These are phyloP conservation scores for Poecilia wingei DNA, from an alignment of 2,797 vertebrate species.

Conservation along the genomic window DNA sequence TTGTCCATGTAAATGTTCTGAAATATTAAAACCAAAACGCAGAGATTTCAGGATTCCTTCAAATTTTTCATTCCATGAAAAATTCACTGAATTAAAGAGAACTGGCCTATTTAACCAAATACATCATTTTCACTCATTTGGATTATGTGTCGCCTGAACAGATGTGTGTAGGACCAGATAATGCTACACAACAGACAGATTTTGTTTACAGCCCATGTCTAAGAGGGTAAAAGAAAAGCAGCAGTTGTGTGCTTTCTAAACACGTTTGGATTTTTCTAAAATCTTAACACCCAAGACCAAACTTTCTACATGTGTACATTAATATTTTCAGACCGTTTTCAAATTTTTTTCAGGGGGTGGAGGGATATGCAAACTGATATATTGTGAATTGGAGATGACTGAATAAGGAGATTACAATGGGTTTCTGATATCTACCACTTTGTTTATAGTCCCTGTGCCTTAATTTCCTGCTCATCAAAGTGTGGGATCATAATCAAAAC, in stretches of 20 bases:
- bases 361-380: background rate
- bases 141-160: background rate
- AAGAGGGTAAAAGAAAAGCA: background rate
- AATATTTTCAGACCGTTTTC: background rate
- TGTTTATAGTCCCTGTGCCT: background rate
- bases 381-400: background rate
- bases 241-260: background rate
- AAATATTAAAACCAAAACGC: slow-evolving; percentile 24
- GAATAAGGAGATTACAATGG: background rate
- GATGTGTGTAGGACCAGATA: background rate
- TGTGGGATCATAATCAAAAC: background rate
- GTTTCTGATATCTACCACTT: no score
- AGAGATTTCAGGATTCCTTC: background rate
- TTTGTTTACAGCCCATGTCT: background rate
- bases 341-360: background rate
- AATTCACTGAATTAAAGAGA: background rate
- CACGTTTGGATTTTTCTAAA: background rate
- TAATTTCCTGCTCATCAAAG: background rate
- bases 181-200: background rate
- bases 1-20: slow-evolving; percentile 93
- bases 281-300: background rate
- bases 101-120: background rate
- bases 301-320: background rate
- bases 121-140: background rate
- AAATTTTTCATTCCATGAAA: background rate